These are phyloP conservation scores for Muscidifurax raptorellus DNA, from an alignment of 1,140 invertebrate genomes.

Conservation along the genomic window DNA sequence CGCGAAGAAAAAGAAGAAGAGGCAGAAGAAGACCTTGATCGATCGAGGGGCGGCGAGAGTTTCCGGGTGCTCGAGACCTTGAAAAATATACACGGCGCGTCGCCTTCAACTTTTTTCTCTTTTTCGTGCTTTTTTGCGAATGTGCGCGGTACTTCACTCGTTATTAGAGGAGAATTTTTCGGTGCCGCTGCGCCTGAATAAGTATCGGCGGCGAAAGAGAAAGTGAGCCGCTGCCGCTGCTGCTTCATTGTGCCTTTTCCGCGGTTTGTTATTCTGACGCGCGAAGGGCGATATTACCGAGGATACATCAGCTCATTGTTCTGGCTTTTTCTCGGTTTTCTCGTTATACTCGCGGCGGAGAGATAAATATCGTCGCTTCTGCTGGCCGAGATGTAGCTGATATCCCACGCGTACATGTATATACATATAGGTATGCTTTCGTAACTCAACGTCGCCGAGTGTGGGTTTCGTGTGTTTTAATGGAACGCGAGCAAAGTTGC, in stretches of 20 bases:
- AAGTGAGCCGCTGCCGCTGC: no score
- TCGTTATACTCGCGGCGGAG: neutral
- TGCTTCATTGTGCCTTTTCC: no score
- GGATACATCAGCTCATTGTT: no score
- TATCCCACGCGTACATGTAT: neutral
- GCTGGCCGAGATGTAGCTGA: neutral
- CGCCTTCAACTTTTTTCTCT: neutral
- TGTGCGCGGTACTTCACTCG: neutral
- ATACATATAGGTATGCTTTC: neutral
- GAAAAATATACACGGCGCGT: slow-evolving; percentile 29
- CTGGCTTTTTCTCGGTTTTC: neutral
- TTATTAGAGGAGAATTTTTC: neutral
- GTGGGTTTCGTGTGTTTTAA: neutral
- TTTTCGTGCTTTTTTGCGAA: neutral
- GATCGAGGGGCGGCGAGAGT: slow-evolving; percentile 22
- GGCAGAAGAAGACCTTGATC: slow-evolving; percentile 36
- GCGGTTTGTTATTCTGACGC: no score
- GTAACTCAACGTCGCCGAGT: neutral
- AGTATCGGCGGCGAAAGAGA: no score
- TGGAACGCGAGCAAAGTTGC: neutral
- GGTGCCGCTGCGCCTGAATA: no score
- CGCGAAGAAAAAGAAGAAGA: neutral
- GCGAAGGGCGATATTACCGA: no score
- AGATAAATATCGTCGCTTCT: neutral
- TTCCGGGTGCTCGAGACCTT: slow-evolving; percentile 38